phyloP scores from a whole-genome alignment of 2,797 vertebrate genomes.

The Merluccius polli region DNA sequence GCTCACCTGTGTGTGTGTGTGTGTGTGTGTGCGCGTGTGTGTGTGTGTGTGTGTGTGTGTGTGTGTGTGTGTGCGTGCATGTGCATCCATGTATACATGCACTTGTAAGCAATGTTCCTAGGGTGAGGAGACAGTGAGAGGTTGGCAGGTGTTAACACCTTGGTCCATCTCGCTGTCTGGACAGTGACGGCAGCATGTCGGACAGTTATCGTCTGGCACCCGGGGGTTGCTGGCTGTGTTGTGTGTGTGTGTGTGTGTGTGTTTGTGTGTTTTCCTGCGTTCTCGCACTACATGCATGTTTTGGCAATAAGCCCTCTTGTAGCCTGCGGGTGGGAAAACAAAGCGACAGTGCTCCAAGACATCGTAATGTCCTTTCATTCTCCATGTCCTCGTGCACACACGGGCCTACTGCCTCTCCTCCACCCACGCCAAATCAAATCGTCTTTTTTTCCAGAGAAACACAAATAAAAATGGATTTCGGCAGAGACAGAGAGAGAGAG shows the following conservation, averaged over 20 bases:
- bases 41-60: background rate
- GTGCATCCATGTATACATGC: background rate
- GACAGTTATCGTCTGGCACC: background rate
- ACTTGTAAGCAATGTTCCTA: background rate
- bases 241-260: background rate
- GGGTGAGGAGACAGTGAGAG: background rate
- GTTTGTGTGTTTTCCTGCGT: background rate
- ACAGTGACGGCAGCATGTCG: background rate
- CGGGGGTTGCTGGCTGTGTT: background rate
- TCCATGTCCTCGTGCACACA: background rate
- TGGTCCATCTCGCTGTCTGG: background rate
- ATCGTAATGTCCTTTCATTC: background rate
- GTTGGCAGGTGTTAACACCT: background rate
- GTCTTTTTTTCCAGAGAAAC: background rate
- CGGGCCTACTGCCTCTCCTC: no score
- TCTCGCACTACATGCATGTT: background rate
- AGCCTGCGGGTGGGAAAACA: background rate
- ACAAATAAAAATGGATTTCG: background rate
- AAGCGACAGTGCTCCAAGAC: background rate
- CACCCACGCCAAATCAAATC: no score
- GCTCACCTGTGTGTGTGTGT: background rate
- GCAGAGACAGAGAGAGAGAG: conserved; percentile 2
- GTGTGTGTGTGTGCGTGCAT: background rate
- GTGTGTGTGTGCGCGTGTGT: background rate
- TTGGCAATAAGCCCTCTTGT: background rate